Percentiles rank a stretch among this genome's conserved stretches.
Conservation (phyloP, 2,888 invertebrate species). For the Eurytoma californica region DNA sequence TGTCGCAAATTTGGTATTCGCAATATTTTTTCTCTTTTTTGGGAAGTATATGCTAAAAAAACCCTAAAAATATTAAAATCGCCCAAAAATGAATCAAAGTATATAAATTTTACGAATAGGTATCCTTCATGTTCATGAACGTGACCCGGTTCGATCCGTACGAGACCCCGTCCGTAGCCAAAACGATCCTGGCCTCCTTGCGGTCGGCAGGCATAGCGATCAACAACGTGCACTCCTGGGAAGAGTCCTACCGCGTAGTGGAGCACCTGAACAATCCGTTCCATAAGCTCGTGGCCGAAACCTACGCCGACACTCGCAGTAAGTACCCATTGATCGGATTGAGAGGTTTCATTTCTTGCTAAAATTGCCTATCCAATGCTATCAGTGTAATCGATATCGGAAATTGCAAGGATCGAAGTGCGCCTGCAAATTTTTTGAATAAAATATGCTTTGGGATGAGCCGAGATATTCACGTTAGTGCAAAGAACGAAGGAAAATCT, state of each 20-base stretch:
- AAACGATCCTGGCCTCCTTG: slow-evolving; percentile 85
- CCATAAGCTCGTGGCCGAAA: slow-evolving; percentile 86
- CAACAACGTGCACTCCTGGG: slow-evolving; percentile 81
- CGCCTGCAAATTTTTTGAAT: background rate
- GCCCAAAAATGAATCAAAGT: too few species aligned
- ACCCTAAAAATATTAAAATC: too few species aligned
- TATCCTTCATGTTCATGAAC: slow-evolving; percentile 89
- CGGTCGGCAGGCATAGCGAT: slow-evolving; percentile 84
- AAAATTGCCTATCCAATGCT: background rate
- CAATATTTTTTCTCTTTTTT: too few species aligned
- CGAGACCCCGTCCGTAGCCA: slow-evolving; percentile 80
- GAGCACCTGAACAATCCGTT: slow-evolving; percentile 92
- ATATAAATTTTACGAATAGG: slow-evolving; percentile 75
- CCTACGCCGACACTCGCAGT: slow-evolving; percentile 92
- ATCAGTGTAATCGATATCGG: background rate
- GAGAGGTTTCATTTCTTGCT: background rate
- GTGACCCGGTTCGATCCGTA: slow-evolving; percentile 85
- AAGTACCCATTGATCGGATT: slow-evolving; percentile 73
- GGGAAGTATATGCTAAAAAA: too few species aligned
- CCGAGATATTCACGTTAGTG: background rate
- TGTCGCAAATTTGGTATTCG: too few species aligned
- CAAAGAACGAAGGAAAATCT: too few species aligned
- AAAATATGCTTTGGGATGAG: background rate
- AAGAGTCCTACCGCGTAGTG: slow-evolving; percentile 84
- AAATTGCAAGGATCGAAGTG: background rate